Evolutionary conservation across 2,113 vertebrate genomes (phyloP), one percentile per base, ranked within the genome.

Genomic region (Lophura nycthemera): DNA sequence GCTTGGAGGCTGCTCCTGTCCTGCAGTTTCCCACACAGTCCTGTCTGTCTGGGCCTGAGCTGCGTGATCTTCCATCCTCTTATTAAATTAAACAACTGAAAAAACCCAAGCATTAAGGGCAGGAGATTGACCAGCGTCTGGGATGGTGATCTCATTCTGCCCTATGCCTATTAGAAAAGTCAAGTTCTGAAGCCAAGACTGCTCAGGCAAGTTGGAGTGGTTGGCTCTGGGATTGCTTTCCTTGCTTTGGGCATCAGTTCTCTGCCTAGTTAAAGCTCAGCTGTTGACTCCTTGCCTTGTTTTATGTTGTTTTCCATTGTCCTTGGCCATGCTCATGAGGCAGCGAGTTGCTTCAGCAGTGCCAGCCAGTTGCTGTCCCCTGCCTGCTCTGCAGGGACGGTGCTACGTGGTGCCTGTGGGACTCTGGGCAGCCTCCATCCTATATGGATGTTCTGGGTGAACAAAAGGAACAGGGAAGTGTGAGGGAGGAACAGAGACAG

Each of bases 371-470:
- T 13, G 13, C 86, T 54, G 67, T 10, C 40, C 48, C 32, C 2
- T 7, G 60, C 47, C 29, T 0, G 0, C 70, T 66, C 61, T 0
- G 0, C 2, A 20, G 59, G 59, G 15, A 21, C 32, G 47, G 72
- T 42, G 66, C 52, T 27, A 5, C 8, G 52, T 0, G 3, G 47
- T 18, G 56, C 42, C 30, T 32, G 47, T 0, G 0, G 74, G 61
- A 50, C 34, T 59, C 66, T n/a, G 59, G 34, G 34, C 45, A 70
- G n/a, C 17, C 67, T 66, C 11, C n/a, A 59, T 66, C 50, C 17
- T 54, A 47, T 48, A 2, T 1, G 3, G 27, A 6, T 88, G 30
- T n/a, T 93, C 54, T 72, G 38, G 61, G 42, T 64, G 50, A 77
- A 25, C 84, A 60, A 71, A 74, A 50, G 27, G 73, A 70, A 29